Percentiles rank a stretch among this genome's conserved stretches.
phyloP scores from a whole-genome alignment of 2,888 invertebrate species.

The Amphipoea lucens region DNA sequence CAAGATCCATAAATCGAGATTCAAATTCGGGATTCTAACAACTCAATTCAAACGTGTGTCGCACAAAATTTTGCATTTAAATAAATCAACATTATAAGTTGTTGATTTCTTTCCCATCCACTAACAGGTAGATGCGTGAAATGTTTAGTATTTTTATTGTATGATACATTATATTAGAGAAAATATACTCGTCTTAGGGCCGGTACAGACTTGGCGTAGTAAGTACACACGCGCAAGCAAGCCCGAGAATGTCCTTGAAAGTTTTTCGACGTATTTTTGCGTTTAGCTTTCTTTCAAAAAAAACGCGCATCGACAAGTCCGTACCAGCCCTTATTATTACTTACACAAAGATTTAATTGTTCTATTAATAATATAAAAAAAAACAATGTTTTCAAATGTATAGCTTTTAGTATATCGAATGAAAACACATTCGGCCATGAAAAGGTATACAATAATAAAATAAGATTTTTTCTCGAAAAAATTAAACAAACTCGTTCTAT shows the following conservation, averaged over 20 bases:
- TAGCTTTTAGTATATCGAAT: slow-evolving; percentile 53
- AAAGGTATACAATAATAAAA: slow-evolving; percentile 70
- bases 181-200: not conserved
- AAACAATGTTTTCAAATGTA: slow-evolving; percentile 9
- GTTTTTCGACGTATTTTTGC: not conserved
- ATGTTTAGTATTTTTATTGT: slow-evolving; percentile 31
- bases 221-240: not conserved
- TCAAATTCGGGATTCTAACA: slow-evolving; percentile 7
- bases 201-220: slow-evolving; percentile 3
- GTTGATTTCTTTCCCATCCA: slow-evolving; percentile 44
- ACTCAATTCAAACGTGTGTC: slow-evolving; percentile 14
- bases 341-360: slow-evolving; percentile 14
- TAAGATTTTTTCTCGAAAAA: slow-evolving; percentile 39
- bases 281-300: too few relatives aligned
- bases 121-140: not conserved
- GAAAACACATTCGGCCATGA: slow-evolving; percentile 65
- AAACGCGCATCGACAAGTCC: not conserved
- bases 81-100: slow-evolving; percentile 19
- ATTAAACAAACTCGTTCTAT: slow-evolving; percentile 38
- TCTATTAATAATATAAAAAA: not conserved
- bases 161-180: not conserved
- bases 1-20: slow-evolving; percentile 26
- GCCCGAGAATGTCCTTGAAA: not conserved
- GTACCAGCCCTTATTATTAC: slow-evolving; percentile 2
- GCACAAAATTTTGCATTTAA: slow-evolving; percentile 54